These are phyloP conservation scores for Hypomesus transpacificus DNA, from an alignment of 2,113 vertebrate genomes.

Conservation along the genomic window DNA sequence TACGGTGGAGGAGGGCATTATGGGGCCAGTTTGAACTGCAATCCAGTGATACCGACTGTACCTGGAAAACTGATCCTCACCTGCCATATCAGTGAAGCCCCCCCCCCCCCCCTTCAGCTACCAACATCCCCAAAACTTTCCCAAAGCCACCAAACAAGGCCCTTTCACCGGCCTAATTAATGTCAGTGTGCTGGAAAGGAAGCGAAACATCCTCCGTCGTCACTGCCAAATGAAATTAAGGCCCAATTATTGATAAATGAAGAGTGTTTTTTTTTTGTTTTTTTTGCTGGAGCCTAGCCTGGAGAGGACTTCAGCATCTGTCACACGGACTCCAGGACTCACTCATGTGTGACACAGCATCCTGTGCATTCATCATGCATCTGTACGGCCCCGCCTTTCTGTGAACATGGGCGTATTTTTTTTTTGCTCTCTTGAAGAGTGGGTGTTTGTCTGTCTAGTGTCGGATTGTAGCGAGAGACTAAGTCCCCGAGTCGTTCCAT, in stretches of 20 bases:
- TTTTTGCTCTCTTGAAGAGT: neutral
- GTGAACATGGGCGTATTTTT: neutral
- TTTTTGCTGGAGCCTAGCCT: slow-evolving; percentile 85
- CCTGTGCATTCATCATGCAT: slow-evolving; percentile 84
- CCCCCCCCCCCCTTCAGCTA: neutral
- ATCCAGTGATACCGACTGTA: neutral
- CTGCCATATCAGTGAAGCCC: neutral
- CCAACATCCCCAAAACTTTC: neutral
- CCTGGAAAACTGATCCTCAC: neutral
- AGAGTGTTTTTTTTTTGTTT: slow-evolving; percentile 64
- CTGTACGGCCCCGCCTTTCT: slow-evolving; percentile 73
- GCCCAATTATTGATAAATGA: slow-evolving; percentile 94
- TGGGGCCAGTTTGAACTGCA: no score
- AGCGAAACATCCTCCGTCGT: slow-evolving; percentile 73
- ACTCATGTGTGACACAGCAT: slow-evolving; percentile 82
- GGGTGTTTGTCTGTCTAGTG: neutral
- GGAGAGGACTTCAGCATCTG: slow-evolving; percentile 84
- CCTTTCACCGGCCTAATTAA: slow-evolving; percentile 72
- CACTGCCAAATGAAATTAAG: slow-evolving; percentile 89
- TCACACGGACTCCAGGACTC: slow-evolving; percentile 79
- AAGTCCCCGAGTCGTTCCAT: slow-evolving; percentile 41
- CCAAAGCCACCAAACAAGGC: no score
- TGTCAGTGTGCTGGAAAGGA: slow-evolving; percentile 78
- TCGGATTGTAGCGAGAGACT: neutral
- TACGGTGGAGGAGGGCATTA: neutral